phyloP scores from a whole-genome alignment of 2,113 vertebrate genomes.

The Syngnathus scovelli region DNA sequence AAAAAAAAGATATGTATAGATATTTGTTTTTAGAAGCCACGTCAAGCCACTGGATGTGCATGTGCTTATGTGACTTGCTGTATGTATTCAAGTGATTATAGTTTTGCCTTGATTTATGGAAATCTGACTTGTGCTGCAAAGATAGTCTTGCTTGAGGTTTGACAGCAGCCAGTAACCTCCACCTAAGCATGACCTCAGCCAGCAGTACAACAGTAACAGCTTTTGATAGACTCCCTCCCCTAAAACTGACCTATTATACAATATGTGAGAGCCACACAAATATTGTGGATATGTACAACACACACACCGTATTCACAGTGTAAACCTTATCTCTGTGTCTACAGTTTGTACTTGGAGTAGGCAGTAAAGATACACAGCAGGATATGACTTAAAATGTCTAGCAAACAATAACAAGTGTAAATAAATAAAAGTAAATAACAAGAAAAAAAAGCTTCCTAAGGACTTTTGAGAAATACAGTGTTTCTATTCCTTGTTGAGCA shows the following conservation, averaged over 20 bases:
- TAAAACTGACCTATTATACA: slow-evolving; percentile 11
- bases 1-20: too few species aligned
- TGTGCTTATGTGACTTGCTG: not conserved
- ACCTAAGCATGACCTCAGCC: slow-evolving; percentile 35
- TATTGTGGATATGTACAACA: not conserved
- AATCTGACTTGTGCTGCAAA: slow-evolving; percentile 30
- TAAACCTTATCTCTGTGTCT: not conserved
- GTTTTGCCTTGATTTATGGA: slow-evolving; percentile 30
- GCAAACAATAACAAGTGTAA: not conserved
- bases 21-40: not conserved
- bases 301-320: not conserved
- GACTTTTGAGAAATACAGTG: not conserved
- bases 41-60: not conserved
- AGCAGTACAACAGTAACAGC: slow-evolving; percentile 22
- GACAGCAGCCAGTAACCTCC: slow-evolving; percentile 25
- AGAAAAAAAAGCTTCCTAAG: not conserved
- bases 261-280: slow-evolving; percentile 5
- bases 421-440: too few species aligned
- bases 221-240: slow-evolving; percentile 19
- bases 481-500: not conserved
- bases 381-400: not conserved
- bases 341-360: slow-evolving; percentile 1
- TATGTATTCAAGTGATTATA: slow-evolving; percentile 9
- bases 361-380: slow-evolving; percentile 3
- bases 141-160: slow-evolving; percentile 25